phyloP scores from a whole-genome alignment of 2,888 invertebrate genomes.

The Plagodis dolabraria region DNA sequence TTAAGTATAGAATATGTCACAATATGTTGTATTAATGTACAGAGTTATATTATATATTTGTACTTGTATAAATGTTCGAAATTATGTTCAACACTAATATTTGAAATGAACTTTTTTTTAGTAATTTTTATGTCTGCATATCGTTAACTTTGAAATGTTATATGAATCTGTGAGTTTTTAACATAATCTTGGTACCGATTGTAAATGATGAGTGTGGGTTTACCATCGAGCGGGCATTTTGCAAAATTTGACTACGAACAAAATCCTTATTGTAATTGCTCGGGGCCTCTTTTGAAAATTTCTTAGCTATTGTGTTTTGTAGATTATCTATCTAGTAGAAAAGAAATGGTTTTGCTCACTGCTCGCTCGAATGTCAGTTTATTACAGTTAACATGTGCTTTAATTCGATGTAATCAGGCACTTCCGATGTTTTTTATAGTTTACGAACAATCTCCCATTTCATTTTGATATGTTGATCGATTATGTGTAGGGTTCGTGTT shows the following conservation, averaged over 20 bases:
- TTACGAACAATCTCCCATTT: constrained; percentile 53
- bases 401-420: constrained; percentile 53
- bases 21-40: constrained; percentile 53
- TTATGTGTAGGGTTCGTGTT: constrained; percentile 72
- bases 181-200: constrained; percentile 1
- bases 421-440: constrained; percentile 53
- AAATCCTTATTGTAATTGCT: too few species aligned
- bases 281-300: too few species aligned
- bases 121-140: constrained; percentile 43
- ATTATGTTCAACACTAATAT: constrained; percentile 67
- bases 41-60: constrained; percentile 65
- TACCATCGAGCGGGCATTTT: constrained; percentile 23
- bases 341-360: constrained; percentile 18
- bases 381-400: constrained; percentile 40
- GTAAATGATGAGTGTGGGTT: constrained; percentile 12
- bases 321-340: too few species aligned
- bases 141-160: constrained; percentile 24
- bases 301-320: too few species aligned
- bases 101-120: constrained; percentile 64
- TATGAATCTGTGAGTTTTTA: constrained; percentile 26
- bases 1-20: constrained; percentile 61
- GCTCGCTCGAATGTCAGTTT: constrained; percentile 26
- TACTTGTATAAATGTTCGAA: constrained; percentile 67
- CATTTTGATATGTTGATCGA: constrained; percentile 59
- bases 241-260: constrained; percentile 15